These are phyloP conservation scores for Ennomos fuscantarius DNA, from an alignment of 2,888 invertebrate species.

Conservation along the genomic window DNA sequence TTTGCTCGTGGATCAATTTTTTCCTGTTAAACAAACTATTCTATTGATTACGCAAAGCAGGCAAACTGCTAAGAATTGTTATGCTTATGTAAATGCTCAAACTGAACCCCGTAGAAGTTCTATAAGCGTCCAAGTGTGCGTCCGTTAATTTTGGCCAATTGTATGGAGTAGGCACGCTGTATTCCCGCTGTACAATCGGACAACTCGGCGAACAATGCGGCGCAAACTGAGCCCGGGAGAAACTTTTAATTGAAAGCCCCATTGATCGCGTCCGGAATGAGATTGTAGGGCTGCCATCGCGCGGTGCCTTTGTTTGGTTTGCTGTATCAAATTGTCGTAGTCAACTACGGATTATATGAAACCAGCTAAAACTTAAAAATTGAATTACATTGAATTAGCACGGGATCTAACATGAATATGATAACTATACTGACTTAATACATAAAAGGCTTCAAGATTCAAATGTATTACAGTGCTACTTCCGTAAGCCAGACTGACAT, in stretches of 20 bases:
- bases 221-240: conserved; percentile 52
- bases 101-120: neutral
- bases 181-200: conserved; percentile 20
- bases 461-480: too few relatives aligned
- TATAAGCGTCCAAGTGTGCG: neutral
- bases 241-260: conserved; percentile 77
- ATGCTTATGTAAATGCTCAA: too few relatives aligned
- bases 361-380: neutral
- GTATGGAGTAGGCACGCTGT: conserved; percentile 8
- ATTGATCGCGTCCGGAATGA: conserved; percentile 61
- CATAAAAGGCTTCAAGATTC: neutral
- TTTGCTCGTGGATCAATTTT: too few relatives aligned
- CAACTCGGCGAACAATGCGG: conserved; percentile 48
- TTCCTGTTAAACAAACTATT: too few relatives aligned
- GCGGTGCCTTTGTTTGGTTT: conserved; percentile 27
- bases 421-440: neutral
- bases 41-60: too few relatives aligned
- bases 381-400: neutral
- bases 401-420: neutral
- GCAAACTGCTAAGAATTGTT: too few relatives aligned
- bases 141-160: neutral
- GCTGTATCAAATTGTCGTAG: conserved; percentile 34
- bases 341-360: conserved; percentile 20
- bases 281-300: conserved; percentile 38
- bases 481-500: too few relatives aligned